A percentile compares a stretch with the other conserved stretches of the same genome.
These are phyloP conservation scores for Akabosia matsudoensis DNA, from an alignment of 1,140 invertebrate species.

Conservation along the genomic window DNA sequence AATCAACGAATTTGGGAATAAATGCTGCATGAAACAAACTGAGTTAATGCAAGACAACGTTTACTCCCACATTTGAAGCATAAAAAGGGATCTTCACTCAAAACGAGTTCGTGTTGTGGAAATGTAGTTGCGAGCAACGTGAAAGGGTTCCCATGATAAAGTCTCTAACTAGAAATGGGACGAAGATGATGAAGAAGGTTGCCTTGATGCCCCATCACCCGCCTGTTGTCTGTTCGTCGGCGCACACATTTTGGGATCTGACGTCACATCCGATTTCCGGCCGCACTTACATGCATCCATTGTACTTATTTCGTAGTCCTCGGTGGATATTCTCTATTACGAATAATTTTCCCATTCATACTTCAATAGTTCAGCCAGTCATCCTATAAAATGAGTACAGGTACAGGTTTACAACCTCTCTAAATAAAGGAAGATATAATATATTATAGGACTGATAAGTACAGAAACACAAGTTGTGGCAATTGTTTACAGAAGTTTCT, in stretches of 20 bases:
- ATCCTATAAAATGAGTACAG: neutral
- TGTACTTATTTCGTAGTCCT: neutral
- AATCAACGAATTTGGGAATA: too few relatives aligned
- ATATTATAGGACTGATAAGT: too few relatives aligned
- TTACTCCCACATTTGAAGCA: too few relatives aligned
- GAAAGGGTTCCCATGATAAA: slow-evolving; percentile 24
- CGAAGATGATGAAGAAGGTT: slow-evolving; percentile 2
- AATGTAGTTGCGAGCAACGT: neutral
- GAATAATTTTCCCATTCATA: slow-evolving; percentile 12
- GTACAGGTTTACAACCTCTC: too few relatives aligned
- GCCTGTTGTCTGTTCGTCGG: slow-evolving; percentile 11
- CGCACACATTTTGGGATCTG: slow-evolving; percentile 1
- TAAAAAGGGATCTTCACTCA: neutral
- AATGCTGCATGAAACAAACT: too few relatives aligned
- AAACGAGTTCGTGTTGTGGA: neutral
- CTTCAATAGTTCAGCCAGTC: neutral
- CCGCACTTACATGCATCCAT: neutral
- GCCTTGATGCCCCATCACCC: slow-evolving; percentile 2
- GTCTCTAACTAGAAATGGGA: neutral
- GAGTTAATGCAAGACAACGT: too few relatives aligned
- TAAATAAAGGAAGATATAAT: too few relatives aligned
- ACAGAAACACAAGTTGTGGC: too few relatives aligned
- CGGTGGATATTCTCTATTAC: neutral
- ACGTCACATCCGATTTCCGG: slow-evolving; percentile 24
- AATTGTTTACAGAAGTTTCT: too few relatives aligned